These are phyloP conservation scores for Acropora tenuis DNA, from an alignment of 64 coral and sea anemone species.

Conservation along the genomic window DNA sequence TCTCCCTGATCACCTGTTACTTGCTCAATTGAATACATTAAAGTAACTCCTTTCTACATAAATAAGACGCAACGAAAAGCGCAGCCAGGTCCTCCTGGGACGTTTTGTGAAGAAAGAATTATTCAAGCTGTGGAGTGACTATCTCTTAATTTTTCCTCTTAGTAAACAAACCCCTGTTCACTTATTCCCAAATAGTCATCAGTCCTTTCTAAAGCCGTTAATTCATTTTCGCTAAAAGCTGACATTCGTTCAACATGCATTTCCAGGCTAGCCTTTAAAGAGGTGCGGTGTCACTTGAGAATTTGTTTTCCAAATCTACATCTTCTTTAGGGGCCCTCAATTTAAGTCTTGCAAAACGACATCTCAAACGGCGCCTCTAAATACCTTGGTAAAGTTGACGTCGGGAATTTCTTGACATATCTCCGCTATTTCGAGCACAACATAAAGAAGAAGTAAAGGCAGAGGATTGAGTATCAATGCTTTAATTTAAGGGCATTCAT, in stretches of 20 bases:
- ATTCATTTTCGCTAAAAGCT: neutral
- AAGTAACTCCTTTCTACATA: neutral
- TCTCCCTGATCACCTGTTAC: neutral
- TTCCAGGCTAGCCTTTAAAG: slow-evolving; percentile 11
- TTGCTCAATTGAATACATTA: neutral
- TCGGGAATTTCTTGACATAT: neutral
- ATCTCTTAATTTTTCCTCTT: neutral
- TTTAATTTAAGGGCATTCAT: neutral
- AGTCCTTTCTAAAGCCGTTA: neutral
- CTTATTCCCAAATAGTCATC: neutral
- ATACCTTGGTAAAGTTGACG: slow-evolving; percentile 38
- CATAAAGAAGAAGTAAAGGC: slow-evolving; percentile 22
- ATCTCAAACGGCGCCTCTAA: neutral
- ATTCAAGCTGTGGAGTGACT: neutral
- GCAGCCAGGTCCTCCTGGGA: slow-evolving; percentile 27
- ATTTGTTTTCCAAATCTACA: neutral
- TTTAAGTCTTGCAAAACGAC: neutral
- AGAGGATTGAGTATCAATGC: neutral
- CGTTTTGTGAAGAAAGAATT: slow-evolving; percentile 13
- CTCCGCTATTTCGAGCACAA: slow-evolving; percentile 38
- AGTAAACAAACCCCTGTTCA: neutral
- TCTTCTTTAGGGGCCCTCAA: neutral
- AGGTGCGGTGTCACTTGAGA: neutral
- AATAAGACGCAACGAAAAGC: neutral
- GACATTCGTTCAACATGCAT: neutral